Percentiles rank a stretch among this genome's conserved stretches.
Conservation (phyloP, 2,888 invertebrate species). For the Caradrina kadenii region DNA sequence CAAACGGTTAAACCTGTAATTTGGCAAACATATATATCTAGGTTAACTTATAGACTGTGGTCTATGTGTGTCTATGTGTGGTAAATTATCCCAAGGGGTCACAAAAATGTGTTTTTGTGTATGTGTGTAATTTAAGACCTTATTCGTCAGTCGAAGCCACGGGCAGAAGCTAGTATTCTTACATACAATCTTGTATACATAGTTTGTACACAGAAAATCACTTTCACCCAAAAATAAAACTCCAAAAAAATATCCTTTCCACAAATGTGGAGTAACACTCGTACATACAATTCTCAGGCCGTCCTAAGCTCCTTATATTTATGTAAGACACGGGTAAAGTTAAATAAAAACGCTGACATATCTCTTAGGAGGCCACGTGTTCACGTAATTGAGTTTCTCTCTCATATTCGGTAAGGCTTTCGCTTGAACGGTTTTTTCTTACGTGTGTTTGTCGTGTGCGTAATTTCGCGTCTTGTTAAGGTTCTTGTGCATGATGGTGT, state of each 20-base stretch:
- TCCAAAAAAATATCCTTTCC: slow-evolving; percentile 26
- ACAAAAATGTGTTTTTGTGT: no score
- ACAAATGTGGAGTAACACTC: slow-evolving; percentile 45
- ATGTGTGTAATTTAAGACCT: no score
- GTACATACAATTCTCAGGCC: slow-evolving; percentile 25
- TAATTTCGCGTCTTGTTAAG: slow-evolving; percentile 13
- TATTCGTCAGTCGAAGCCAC: background rate
- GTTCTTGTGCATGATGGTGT: slow-evolving; percentile 27
- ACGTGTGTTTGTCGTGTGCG: slow-evolving; percentile 21
- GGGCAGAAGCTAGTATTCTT: background rate
- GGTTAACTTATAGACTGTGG: no score
- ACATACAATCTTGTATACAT: background rate
- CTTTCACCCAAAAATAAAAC: slow-evolving; percentile 18
- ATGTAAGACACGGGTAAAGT: slow-evolving; percentile 51
- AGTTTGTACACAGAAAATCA: slow-evolving; percentile 11
- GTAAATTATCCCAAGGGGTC: no score
- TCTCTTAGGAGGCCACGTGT: slow-evolving; percentile 48
- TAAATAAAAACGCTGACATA: slow-evolving; percentile 64
- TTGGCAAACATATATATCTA: no score
- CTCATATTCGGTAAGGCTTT: slow-evolving; percentile 43
- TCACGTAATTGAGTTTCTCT: slow-evolving; percentile 61
- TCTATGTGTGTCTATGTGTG: no score
- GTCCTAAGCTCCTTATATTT: slow-evolving; percentile 56
- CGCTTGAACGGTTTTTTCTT: slow-evolving; percentile 49
- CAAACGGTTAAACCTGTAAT: no score